Evolutionary conservation across 1,140 invertebrate species (phyloP).

Genomic region (Platyscapa corneri): DNA sequence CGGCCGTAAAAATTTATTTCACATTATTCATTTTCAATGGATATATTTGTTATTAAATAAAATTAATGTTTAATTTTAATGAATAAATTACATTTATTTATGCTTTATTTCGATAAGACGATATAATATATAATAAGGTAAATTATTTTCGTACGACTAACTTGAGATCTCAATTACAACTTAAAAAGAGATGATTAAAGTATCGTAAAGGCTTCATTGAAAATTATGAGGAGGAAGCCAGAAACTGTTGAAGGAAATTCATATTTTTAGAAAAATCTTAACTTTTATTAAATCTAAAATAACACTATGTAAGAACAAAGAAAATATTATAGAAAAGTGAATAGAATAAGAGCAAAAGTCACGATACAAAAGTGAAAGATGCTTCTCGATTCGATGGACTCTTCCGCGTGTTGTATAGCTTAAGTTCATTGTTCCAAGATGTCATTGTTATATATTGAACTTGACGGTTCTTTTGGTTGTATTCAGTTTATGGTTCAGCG

Average conservation of each 20-base stretch:
- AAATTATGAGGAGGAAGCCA: not conserved
- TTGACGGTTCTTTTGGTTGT: not conserved
- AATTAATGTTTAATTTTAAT: not conserved
- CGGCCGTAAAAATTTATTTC: not conserved
- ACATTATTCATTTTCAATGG: not conserved
- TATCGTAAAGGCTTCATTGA: not conserved
- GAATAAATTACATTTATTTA: constrained; percentile 6
- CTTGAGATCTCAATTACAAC: not conserved
- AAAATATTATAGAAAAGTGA: not conserved
- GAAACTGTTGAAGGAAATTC: not conserved
- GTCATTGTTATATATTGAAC: constrained; percentile 15
- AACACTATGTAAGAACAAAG: not conserved
- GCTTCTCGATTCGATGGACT: not conserved
- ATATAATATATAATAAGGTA: not conserved
- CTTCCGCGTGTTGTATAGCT: not conserved
- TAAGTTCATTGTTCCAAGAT: constrained; percentile 19
- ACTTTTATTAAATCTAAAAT: not conserved
- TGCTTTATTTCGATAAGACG: not conserved
- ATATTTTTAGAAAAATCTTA: not conserved
- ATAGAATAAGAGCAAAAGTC: not conserved
- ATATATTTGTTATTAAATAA: constrained; percentile 1
- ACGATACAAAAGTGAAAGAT: not conserved
- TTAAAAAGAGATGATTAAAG: not conserved
- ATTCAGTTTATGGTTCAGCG: not conserved
- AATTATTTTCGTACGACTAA: not conserved